Evolutionary conservation across 2,888 invertebrate species (phyloP), one percentile per base, ranked within the genome.

Genomic region (Linnaemya tessellans): DNA sequence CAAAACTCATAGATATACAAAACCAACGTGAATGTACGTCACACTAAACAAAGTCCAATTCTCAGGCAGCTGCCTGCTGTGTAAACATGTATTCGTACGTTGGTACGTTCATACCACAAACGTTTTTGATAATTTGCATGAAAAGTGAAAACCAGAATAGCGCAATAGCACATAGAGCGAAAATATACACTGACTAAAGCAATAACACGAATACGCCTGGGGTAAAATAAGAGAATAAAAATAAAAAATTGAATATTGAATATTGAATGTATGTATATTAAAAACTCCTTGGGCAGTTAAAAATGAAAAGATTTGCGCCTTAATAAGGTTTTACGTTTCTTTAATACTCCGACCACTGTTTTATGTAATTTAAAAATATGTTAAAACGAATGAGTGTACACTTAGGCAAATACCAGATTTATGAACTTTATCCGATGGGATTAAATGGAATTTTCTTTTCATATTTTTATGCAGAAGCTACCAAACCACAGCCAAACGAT

Each of bases 101-200:
- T 43, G 30, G 35, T 13, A 43, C 54, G 15, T n/a, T 30, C 41
- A 43, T 11, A 5, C 10, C 35, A 56, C 30, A 67, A 18, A 77
- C 1, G 1, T 67, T n/a, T 56, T 67, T 43, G 13, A 11, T 35
- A 30, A 51, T 30, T 25, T 68, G 10, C n/a, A 8, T 56, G 43
- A 49, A 73, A 78, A 60, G 73, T 67, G 58, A 41, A 65, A 78
- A 56, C n/a, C n/a, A n/a, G n/a, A n/a, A n/a, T n/a, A 58, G 67
- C 58, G 68, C 67, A 46, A 64, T 64, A 68, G 81, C 58, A 43
- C 43, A 18, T 65, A 22, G n/a, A n/a, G n/a, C 65, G 67, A 11
- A 41, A 11, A 43, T 10, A 2, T 18, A 49, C 18, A 49, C 15
- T 18, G 18, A 49, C 0, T 15, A 46, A 3, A n/a, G 1, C 13